Evolutionary conservation across 1,140 invertebrate species (phyloP), one percentile per base, ranked within the genome.

Genomic region (Drosophila novamexicana): DNA sequence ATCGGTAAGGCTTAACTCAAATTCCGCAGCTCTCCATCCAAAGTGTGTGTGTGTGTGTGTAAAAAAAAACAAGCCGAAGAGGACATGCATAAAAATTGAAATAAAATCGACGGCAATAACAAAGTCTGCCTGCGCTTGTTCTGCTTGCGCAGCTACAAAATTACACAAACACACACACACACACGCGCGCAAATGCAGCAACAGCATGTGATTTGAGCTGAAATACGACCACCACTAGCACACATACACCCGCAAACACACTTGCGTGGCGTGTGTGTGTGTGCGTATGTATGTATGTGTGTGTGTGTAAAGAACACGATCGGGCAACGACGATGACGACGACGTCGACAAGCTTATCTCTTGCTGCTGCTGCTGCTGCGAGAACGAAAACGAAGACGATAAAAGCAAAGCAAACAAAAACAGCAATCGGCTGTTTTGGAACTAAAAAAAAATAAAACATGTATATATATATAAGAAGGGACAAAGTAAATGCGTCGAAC

Each of bases 331-430:
- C 42, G 49, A 47, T 45, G 44, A 69, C 75, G 49, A 47, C 52
- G 44, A 69, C 75, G 65, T 45, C 64, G 53, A 66, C 69, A 75
- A 85, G 82, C 83, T 86, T 86, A 86, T 86, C 83, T 86, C 71
- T 75, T 50, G 54, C 49, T 58, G 54, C 49, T 18, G 18, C 18
- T 18, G 18, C 18, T 67, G 42, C 52, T 65, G 52, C 66, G 59
- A 64, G 59, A 70, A 64, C 64, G 58, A 83, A 53, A 82, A 81
- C 78, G 66, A 78, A 79, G 68, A 81, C 79, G 83, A 86, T 83
- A 86, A 88, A 88, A 88, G 83, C 83, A 86, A 86, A 88, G 83
- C 83, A 88, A 86, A 86, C 69, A 81, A 58, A 50, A 78, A 75
- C 52, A 78, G 61, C 29, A 59, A 59, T 84, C 69, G 66, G 54